phyloP scores from a whole-genome alignment of 1,140 invertebrate species.

The Brachionus calyciflorus region DNA sequence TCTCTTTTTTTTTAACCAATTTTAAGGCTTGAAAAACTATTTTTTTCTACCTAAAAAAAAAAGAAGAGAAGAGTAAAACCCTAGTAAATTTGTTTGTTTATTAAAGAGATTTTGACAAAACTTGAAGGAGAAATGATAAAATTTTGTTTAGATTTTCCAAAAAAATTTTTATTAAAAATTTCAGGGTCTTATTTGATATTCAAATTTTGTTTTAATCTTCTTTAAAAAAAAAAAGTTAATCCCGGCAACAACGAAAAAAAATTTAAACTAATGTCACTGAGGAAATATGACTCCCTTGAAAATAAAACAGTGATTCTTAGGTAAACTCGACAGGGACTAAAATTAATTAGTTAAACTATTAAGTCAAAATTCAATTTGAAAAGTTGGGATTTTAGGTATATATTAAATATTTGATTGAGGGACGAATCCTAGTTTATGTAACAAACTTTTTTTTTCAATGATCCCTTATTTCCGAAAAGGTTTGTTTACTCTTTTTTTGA shows the following conservation, averaged over 20 bases:
- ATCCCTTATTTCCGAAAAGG: too few species aligned
- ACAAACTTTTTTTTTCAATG: too few species aligned
- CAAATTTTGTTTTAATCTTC: constrained; percentile 38
- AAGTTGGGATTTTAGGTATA: too few species aligned
- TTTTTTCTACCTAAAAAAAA: background rate
- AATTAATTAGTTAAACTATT: too few species aligned
- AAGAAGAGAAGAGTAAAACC: background rate
- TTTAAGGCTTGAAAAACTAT: background rate
- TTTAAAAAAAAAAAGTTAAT: constrained; percentile 27
- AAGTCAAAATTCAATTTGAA: too few species aligned
- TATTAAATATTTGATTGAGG: too few species aligned
- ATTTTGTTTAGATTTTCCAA: constrained; percentile 37
- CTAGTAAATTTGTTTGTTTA: constrained; percentile 43
- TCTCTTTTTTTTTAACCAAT: too few species aligned
- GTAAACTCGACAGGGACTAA: too few species aligned
- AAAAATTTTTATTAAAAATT: constrained; percentile 8
- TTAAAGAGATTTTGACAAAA: constrained; percentile 14
- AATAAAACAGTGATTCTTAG: background rate
- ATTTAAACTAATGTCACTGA: constrained; percentile 30
- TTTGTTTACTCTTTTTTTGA: too few species aligned
- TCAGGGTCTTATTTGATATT: constrained; percentile 11
- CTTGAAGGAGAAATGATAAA: constrained; percentile 17
- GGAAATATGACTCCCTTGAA: background rate
- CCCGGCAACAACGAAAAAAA: background rate
- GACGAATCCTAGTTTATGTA: too few species aligned